Conservation (phyloP, 2,888 invertebrate genomes). For the Harpagoxenus sublaevis region DNA sequence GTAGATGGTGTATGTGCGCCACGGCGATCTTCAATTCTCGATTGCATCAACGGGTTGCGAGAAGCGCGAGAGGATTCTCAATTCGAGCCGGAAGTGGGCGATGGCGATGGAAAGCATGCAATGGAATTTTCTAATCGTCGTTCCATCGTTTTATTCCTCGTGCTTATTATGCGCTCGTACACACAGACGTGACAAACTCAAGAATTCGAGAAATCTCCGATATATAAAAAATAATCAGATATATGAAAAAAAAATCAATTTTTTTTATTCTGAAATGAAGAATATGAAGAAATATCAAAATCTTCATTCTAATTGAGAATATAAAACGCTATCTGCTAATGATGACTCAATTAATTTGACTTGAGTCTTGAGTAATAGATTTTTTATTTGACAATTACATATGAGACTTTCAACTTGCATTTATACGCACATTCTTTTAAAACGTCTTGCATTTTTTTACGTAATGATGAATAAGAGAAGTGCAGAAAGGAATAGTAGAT, state of each 20-base stretch:
- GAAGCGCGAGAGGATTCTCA: conserved; percentile 60
- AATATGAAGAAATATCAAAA: no score
- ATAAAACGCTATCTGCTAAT: neutral
- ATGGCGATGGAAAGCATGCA: conserved; percentile 57
- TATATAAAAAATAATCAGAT: neutral
- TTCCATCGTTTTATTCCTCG: conserved; percentile 76
- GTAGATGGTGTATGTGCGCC: conserved; percentile 20
- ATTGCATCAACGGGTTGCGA: conserved; percentile 46
- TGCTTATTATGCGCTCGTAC: conserved; percentile 55
- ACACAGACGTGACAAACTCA: neutral
- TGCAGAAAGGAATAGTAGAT: neutral
- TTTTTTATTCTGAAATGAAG: neutral
- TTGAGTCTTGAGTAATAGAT: neutral
- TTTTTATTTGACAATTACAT: neutral
- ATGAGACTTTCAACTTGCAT: neutral
- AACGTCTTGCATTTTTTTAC: neutral
- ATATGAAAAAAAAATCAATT: neutral
- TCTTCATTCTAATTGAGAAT: neutral
- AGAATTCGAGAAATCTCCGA: conserved; percentile 4
- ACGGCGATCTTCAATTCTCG: conserved; percentile 41
- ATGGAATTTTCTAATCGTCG: conserved; percentile 84
- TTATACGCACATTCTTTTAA: neutral
- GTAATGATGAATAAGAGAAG: neutral
- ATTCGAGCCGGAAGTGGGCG: conserved; percentile 36
- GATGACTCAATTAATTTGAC: neutral